Percentiles rank a stretch among this genome's conserved stretches.
These are phyloP conservation scores for Cerastoderma edule DNA, from an alignment of 2,888 invertebrate species.

Conservation along the genomic window DNA sequence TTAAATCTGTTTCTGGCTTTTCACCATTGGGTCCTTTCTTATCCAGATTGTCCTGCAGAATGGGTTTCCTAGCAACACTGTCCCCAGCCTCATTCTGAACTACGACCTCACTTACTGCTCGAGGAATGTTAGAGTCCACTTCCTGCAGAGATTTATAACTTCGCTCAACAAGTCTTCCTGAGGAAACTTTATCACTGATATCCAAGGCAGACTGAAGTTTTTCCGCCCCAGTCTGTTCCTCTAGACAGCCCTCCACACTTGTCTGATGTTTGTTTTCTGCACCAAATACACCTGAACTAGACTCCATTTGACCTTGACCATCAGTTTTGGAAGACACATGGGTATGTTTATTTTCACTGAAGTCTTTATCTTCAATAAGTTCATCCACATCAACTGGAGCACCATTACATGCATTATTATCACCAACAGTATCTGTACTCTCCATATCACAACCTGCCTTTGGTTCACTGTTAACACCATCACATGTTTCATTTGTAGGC, in stretches of 20 bases:
- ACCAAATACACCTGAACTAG: constrained; percentile 5
- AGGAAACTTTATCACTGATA: not conserved
- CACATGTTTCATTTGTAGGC: not conserved
- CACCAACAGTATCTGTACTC: not conserved
- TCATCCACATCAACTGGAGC: too few relatives aligned
- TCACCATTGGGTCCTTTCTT: not conserved
- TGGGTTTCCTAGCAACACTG: not conserved
- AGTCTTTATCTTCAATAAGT: too few relatives aligned
- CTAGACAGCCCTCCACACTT: not conserved
- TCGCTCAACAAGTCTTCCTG: not conserved
- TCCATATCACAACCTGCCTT: constrained; percentile 13
- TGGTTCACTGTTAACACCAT: not conserved
- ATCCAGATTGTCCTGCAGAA: constrained; percentile 15
- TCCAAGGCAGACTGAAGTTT: not conserved
- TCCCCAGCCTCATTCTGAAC: constrained; percentile 12
- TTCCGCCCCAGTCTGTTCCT: not conserved
- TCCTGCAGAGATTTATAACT: constrained; percentile 21
- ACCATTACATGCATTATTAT: too few relatives aligned
- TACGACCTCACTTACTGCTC: constrained; percentile 15
- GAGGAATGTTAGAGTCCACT: constrained; percentile 21
- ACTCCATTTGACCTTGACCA: not conserved
- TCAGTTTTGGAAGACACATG: not conserved
- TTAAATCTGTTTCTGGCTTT: constrained; percentile 15
- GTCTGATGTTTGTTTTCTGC: not conserved
- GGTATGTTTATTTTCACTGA: too few relatives aligned